phyloP scores from a whole-genome alignment of 2,797 vertebrate genomes.

The Xenopus petersii region DNA sequence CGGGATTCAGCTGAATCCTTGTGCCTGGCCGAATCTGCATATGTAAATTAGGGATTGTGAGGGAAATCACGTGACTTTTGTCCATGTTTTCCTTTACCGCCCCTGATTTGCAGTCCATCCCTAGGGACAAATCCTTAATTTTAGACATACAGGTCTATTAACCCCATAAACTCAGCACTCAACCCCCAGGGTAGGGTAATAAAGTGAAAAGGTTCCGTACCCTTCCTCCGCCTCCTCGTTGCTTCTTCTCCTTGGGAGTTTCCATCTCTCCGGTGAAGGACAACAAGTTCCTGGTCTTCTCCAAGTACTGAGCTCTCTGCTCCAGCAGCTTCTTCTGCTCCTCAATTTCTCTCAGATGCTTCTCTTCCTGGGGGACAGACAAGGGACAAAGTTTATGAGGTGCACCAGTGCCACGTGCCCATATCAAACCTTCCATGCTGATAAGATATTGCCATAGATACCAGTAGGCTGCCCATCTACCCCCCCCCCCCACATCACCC shows the following conservation, averaged over 20 bases:
- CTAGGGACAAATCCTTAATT: constrained; percentile 70
- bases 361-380: constrained; percentile 77
- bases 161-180: constrained; percentile 53
- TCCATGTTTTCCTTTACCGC: no score
- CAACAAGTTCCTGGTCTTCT: constrained; percentile 90
- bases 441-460: background rate
- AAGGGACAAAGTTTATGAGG: no score
- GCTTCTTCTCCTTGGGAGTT: constrained; percentile 85
- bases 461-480: background rate
- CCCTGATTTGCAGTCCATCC: no score
- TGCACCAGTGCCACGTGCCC: background rate
- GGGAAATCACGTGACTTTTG: no score
- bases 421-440: background rate
- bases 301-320: constrained; percentile 92
- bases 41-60: no score
- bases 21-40: no score
- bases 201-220: no score
- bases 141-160: constrained; percentile 25
- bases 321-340: constrained; percentile 96
- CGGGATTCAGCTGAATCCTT: no score
- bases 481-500: no score
- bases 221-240: constrained; percentile 71
- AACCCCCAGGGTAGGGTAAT: background rate
- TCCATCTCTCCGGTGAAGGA: constrained; percentile 87
- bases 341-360: constrained; percentile 81